These are phyloP conservation scores for Smutsia gigantea DNA, from an alignment of 2,797 vertebrate genomes.

Conservation along the genomic window DNA sequence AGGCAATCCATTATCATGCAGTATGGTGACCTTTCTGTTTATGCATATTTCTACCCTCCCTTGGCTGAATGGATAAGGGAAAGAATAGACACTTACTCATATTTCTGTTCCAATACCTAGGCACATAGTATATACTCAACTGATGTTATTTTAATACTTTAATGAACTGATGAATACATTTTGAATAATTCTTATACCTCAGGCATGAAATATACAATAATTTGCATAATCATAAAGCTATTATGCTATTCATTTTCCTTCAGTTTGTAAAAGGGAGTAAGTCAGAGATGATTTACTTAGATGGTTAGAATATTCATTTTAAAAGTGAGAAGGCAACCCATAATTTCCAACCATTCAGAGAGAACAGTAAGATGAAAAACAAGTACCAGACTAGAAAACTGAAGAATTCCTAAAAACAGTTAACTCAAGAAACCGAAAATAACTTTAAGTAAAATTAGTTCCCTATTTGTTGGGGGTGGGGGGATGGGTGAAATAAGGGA, in stretches of 20 bases:
- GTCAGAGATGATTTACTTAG: not conserved
- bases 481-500: no score
- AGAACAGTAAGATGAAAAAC: not conserved
- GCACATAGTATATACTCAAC: not conserved
- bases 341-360: not conserved
- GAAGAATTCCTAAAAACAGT: not conserved
- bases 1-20: not conserved
- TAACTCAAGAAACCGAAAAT: slow-evolving; percentile 33
- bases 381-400: not conserved
- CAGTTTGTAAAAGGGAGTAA: not conserved
- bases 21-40: not conserved
- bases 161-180: not conserved
- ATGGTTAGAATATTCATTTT: not conserved
- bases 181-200: not conserved
- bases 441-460: slow-evolving; percentile 39
- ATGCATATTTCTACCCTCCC: not conserved
- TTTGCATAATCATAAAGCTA: slow-evolving; percentile 8
- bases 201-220: not conserved
- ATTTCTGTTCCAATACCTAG: not conserved
- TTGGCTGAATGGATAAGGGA: not conserved
- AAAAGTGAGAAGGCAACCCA: not conserved
- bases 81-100: not conserved
- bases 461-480: no score
- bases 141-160: not conserved
- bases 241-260: not conserved